Conservation (phyloP, 2,797 vertebrate genomes). For the Lerista edwardsae region DNA sequence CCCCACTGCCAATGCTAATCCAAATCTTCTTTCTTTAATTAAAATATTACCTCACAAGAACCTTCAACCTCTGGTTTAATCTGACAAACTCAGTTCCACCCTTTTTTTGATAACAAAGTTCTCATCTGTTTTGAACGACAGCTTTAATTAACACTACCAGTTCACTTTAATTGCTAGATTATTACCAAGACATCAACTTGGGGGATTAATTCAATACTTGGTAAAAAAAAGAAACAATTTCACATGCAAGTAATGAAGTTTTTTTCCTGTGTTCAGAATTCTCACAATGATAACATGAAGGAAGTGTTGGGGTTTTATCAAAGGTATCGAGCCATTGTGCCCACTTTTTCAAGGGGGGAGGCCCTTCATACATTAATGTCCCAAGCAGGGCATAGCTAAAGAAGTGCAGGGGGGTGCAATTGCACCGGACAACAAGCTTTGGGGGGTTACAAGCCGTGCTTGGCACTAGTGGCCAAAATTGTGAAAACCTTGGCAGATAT, state of each 20-base stretch:
- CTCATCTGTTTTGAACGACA: slow-evolving; percentile 62
- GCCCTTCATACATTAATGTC: too few species aligned
- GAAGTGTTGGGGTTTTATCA: not conserved
- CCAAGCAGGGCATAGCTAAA: too few species aligned
- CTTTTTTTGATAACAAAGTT: slow-evolving; percentile 61
- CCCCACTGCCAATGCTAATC: slow-evolving; percentile 55
- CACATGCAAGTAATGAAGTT: not conserved
- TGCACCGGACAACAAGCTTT: too few species aligned
- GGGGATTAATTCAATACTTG: not conserved
- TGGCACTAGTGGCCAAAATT: too few species aligned
- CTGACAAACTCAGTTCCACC: slow-evolving; percentile 58
- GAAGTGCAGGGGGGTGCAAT: too few species aligned
- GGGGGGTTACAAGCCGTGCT: too few species aligned
- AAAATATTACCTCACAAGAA: slow-evolving; percentile 52
- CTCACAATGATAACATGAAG: not conserved
- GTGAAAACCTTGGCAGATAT: too few species aligned
- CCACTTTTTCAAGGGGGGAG: not conserved
- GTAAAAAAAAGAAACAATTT: not conserved
- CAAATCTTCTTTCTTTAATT: slow-evolving; percentile 68
- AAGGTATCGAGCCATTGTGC: not conserved
- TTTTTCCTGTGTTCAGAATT: accelerated
- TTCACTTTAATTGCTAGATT: slow-evolving; percentile 67
- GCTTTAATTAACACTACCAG: slow-evolving; percentile 67
- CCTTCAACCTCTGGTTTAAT: slow-evolving; percentile 44
- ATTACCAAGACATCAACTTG: slow-evolving; percentile 50